Evolutionary conservation across 2,888 invertebrate species (phyloP).

Genomic region (Acheta domesticus): DNA sequence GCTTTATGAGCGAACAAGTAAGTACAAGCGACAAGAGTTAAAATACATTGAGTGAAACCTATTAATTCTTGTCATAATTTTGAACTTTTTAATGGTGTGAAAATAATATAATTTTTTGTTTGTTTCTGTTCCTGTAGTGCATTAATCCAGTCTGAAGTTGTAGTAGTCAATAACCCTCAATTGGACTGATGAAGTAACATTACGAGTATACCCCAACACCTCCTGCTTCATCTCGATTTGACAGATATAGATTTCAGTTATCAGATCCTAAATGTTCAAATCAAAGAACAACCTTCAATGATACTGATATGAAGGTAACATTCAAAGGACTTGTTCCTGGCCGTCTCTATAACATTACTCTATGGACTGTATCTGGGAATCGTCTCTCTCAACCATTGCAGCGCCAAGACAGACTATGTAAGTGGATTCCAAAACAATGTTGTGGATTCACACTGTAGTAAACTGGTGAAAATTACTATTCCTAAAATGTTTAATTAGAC

Average conservation of each 20-base stretch:
- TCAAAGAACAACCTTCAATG: slow-evolving; percentile 70
- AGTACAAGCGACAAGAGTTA: slow-evolving; percentile 41
- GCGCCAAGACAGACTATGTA: slow-evolving; percentile 78
- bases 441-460: background rate
- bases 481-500: too few relatives aligned
- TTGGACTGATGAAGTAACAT: slow-evolving; percentile 67
- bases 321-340: slow-evolving; percentile 79
- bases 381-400: slow-evolving; percentile 82
- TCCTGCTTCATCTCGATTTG: slow-evolving; percentile 73
- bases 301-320: slow-evolving; percentile 58
- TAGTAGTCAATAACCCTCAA: slow-evolving; percentile 78
- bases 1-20: slow-evolving; percentile 72
- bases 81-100: too few relatives aligned
- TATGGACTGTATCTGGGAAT: slow-evolving; percentile 85
- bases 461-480: too few relatives aligned
- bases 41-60: background rate
- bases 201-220: slow-evolving; percentile 84
- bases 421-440: slow-evolving; percentile 44
- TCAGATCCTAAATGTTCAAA: slow-evolving; percentile 66
- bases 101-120: background rate
- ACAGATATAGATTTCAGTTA: slow-evolving; percentile 79
- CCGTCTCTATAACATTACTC: slow-evolving; percentile 84
- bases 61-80: background rate
- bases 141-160: slow-evolving; percentile 85
- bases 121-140: slow-evolving; percentile 56